Conservation (phyloP, 1,140 invertebrate genomes). For the Lepidurus packardi region DNA sequence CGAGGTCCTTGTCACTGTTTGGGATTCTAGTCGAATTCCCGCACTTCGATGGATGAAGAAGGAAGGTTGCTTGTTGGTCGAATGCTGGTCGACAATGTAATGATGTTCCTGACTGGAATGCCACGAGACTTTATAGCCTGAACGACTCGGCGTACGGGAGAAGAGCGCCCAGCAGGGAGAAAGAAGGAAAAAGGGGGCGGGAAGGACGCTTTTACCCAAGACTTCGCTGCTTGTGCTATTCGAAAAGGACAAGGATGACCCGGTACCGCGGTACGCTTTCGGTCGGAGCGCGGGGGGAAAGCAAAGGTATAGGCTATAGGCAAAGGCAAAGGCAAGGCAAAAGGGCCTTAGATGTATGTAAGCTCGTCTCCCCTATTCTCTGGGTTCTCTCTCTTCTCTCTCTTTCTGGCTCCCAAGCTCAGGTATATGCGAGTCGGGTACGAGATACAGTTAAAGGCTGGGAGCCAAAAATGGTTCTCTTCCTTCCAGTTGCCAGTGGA, state of each 20-base stretch:
- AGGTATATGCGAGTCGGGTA: constrained; percentile 9
- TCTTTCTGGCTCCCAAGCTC: background rate
- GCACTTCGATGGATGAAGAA: background rate
- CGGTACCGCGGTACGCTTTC: background rate
- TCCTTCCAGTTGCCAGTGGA: constrained; percentile 3
- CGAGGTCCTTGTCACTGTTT: background rate
- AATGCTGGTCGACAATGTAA: constrained; percentile 8
- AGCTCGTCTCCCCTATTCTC: background rate
- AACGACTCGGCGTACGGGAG: background rate
- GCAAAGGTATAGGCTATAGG: background rate
- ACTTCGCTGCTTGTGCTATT: background rate
- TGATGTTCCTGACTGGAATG: constrained; percentile 13
- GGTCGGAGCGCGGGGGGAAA: background rate
- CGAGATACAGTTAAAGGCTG: constrained; percentile 16
- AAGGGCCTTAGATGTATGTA: background rate
- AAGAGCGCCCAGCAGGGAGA: constrained; percentile 13
- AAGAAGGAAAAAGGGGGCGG: constrained; percentile 8
- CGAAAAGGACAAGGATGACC: constrained; percentile 15
- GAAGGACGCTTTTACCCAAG: background rate
- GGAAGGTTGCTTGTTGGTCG: background rate
- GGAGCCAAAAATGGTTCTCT: constrained; percentile 13
- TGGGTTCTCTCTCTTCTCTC: background rate
- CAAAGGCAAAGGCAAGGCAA: background rate
- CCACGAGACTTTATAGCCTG: constrained; percentile 5
- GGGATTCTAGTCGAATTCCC: background rate